Percentiles rank a stretch among this genome's conserved stretches.
These are phyloP conservation scores for Burhinus bistriatus DNA, from an alignment of 2,113 vertebrate genomes.

Conservation along the genomic window DNA sequence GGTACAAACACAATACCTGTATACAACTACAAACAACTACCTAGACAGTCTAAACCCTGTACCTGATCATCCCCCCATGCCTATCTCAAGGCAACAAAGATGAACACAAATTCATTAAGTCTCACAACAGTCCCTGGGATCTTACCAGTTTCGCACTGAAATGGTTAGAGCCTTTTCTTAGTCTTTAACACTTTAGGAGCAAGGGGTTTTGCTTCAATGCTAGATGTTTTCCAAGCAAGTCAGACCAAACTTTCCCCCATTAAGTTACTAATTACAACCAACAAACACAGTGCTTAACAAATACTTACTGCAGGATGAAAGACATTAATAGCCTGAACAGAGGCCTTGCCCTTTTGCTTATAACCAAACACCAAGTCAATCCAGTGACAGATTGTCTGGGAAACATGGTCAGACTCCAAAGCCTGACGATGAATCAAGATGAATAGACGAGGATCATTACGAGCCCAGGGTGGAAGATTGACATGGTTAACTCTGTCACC, in stretches of 20 bases:
- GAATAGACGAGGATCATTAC: slow-evolving; percentile 94
- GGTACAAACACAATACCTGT: not conserved
- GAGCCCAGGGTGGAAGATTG: slow-evolving; percentile 95
- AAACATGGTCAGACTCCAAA: slow-evolving; percentile 94
- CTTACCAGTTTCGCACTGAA: not conserved
- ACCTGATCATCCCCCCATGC: not conserved
- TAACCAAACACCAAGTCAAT: slow-evolving; percentile 97
- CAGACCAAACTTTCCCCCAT: not conserved
- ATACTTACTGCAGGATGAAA: slow-evolving; percentile 95
- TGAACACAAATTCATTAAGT: not conserved
- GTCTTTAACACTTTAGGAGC: not conserved
- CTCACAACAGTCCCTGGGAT: not conserved
- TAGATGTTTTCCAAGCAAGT: not conserved
- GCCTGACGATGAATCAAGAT: slow-evolving; percentile 96
- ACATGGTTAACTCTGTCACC: slow-evolving; percentile 96
- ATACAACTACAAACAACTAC: not conserved
- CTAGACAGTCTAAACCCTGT: not conserved
- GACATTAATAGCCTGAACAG: slow-evolving; percentile 97
- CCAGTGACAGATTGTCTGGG: slow-evolving; percentile 96
- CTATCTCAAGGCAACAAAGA: not conserved
- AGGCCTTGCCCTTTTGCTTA: slow-evolving; percentile 97
- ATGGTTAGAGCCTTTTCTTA: not conserved
- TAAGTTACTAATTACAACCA: not conserved
- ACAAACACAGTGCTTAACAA: not conserved
- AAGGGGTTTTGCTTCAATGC: not conserved